phyloP scores from a whole-genome alignment of 2,113 vertebrate genomes.

The Mionectes macconnelli region DNA sequence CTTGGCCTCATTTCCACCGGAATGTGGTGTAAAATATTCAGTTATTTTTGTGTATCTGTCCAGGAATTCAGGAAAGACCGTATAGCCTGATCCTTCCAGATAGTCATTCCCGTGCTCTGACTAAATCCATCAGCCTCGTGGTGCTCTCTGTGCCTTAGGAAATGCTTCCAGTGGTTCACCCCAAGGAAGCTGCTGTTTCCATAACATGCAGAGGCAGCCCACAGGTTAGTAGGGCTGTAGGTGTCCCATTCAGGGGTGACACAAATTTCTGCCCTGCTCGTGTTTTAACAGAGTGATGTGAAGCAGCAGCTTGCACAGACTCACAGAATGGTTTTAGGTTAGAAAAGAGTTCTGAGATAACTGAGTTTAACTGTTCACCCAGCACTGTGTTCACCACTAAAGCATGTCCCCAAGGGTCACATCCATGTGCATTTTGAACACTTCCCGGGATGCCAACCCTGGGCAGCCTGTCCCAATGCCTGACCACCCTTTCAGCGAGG shows the following conservation, averaged over 20 bases:
- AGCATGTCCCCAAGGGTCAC: neutral
- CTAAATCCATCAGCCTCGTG: neutral
- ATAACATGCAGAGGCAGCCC: neutral
- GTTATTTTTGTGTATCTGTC: neutral
- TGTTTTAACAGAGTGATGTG: neutral
- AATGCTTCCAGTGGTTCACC: neutral
- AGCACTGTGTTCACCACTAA: neutral
- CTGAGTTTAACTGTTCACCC: neutral
- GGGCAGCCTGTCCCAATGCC: neutral
- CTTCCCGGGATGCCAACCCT: neutral
- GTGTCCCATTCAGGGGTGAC: neutral
- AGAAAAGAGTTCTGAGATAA: neutral
- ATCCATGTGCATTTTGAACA: rapidly evolving
- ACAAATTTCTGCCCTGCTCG: neutral
- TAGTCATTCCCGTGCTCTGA: neutral
- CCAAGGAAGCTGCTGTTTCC: neutral
- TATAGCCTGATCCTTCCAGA: neutral
- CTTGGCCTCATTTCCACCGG: neutral
- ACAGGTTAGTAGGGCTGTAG: neutral
- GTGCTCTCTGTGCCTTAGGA: neutral
- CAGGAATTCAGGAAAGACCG: neutral
- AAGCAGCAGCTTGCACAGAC: neutral
- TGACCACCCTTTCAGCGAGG: neutral
- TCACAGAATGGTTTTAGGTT: neutral
- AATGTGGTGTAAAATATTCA: neutral